Conservation (phyloP, 2,113 vertebrate species). For the Lepus americanus region DNA sequence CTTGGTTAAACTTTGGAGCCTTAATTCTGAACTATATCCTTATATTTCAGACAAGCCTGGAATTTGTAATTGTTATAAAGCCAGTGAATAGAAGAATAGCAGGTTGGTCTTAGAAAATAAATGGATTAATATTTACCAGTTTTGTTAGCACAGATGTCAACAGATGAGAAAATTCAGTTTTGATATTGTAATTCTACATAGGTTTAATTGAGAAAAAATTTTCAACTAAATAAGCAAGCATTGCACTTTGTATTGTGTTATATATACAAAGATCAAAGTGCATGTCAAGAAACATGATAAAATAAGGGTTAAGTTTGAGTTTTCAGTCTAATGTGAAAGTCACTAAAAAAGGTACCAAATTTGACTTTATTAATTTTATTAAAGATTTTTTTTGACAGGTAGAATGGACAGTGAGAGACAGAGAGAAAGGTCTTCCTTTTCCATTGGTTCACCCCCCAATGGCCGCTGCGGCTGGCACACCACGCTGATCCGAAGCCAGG, state of each 20-base stretch:
- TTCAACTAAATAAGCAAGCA: neutral
- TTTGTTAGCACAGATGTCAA: neutral
- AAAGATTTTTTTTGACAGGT: constrained; percentile 20
- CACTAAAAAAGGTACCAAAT: neutral
- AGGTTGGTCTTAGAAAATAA: neutral
- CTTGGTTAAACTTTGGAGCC: neutral
- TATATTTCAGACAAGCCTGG: neutral
- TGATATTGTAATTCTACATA: neutral
- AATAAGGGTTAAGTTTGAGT: neutral
- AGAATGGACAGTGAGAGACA: too few species aligned
- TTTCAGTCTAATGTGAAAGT: neutral
- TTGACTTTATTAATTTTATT: constrained; percentile 48
- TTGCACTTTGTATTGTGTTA: neutral
- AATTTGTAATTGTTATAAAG: neutral
- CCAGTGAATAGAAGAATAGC: constrained; percentile 11
- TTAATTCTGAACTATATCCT: neutral
- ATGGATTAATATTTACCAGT: neutral
- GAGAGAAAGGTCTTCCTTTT: too few species aligned
- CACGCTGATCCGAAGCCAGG: too few species aligned
- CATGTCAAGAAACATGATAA: neutral
- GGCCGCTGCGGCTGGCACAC: too few species aligned
- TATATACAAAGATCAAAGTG: neutral
- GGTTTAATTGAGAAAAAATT: neutral
- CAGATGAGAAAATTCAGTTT: neutral
- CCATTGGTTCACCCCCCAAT: too few species aligned